Base-by-base conservation (phyloP, 2,113 vertebrate genomes). In the Sclerurus mexicanus region DNA sequence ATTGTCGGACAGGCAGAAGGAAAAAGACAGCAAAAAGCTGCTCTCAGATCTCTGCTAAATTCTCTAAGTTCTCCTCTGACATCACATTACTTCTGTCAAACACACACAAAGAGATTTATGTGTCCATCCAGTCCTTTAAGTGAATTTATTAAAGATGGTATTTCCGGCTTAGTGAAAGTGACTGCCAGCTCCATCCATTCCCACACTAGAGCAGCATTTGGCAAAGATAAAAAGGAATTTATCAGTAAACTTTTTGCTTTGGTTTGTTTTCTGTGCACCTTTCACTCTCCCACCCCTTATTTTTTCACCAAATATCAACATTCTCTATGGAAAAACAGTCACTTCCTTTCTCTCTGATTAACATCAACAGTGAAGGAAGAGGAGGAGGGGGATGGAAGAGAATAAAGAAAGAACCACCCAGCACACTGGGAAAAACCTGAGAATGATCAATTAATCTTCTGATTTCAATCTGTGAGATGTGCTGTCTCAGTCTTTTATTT, bases 251-350 rank as follows among this genome's bases (percentile, higher is more conserved):
- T 37, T 93, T 95, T 95, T 95, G 31, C 63, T 77, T 90, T 90
- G 64, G 47, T 66, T 81, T 30, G 76, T 85, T 94, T 97, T 96
- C 83, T 92, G 47, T 91, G 74, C 88, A 96, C 92, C 93, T 95
- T 90, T 91, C 60, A 69, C 23, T 91, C 46, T 63, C 37, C 30
- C 28, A 35, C 40, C 13, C 24, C 53, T 87, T 96, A 85, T 97
- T 98, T 97, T 97, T 97, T 96, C 85, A 94, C 78, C 62, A 93
- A 93, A 95, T 98, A 98, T 97, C 96, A 96, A 60, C 86, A 89
- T 77, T 98, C 94, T 95, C 85, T 71, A 76, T 96, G 89, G 93
- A 98, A 98, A 98, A 98, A 98, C 93, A 96, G 35, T 52, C 79
- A 97, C 87, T 98, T 98, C 96, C 96, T 98, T 94, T 95, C 82